Evolutionary conservation across 2,797 vertebrate genomes (phyloP).

Genomic region (Pseudochaenichthys georgianus): DNA sequence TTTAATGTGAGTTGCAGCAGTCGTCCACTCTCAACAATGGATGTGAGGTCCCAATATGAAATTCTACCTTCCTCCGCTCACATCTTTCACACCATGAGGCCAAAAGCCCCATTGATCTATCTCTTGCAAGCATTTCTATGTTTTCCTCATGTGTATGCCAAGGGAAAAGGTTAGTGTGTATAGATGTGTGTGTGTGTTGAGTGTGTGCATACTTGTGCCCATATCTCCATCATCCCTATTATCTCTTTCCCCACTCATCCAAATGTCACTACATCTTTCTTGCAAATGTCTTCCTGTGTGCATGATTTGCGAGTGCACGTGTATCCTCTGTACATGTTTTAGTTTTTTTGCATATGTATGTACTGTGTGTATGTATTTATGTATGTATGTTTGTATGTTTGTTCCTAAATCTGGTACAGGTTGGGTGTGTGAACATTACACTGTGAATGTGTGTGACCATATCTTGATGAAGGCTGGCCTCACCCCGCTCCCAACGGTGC

Average conservation of each 20-base stretch:
- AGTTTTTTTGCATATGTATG: constrained; percentile 22
- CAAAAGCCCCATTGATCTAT: constrained; percentile 79
- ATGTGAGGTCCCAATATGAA: constrained; percentile 62
- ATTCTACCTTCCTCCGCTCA: constrained; percentile 63
- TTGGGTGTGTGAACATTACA: constrained; percentile 14
- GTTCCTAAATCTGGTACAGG: constrained; percentile 22
- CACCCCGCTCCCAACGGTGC: constrained; percentile 65
- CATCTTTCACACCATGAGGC: constrained; percentile 78
- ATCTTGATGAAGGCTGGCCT: constrained; percentile 57
- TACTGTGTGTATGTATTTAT: neutral
- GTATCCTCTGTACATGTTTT: constrained; percentile 44
- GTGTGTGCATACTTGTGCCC: constrained; percentile 66
- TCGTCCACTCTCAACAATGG: constrained; percentile 62
- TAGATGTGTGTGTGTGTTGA: constrained; percentile 36
- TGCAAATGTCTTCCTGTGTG: constrained; percentile 77
- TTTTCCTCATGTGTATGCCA: constrained; percentile 74
- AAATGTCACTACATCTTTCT: constrained; percentile 82
- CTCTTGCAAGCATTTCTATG: constrained; percentile 72
- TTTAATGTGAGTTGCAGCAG: constrained; percentile 43
- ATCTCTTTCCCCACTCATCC: constrained; percentile 78
- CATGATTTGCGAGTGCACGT: constrained; percentile 55
- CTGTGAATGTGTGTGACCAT: constrained; percentile 42
- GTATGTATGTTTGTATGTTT: neutral
- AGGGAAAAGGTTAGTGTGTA: constrained; percentile 80
- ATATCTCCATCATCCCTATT: constrained; percentile 82